Base-by-base conservation (phyloP, 2,113 vertebrate genomes). In the Platysteira castanea region DNA sequence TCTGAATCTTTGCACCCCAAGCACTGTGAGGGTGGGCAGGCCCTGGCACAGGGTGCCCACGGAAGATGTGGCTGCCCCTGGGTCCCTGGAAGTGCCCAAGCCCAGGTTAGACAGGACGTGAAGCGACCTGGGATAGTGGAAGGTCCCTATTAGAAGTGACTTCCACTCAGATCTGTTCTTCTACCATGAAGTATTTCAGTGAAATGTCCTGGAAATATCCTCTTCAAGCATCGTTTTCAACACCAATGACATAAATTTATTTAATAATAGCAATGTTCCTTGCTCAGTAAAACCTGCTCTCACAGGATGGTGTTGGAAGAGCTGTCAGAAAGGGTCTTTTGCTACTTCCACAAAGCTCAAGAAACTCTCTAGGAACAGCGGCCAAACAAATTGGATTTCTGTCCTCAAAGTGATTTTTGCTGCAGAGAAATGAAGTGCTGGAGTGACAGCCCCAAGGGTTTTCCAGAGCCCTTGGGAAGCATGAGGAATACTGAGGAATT, bases 71-170 rank as follows among this genome's bases (percentile, higher is more conserved):
- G 41, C 18, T 76, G n/a, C 35, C 2, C 54, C 21, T 41, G 28
- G 15, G 41, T 22, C 30, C 24, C 30, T 54, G 70, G 41, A 13
- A 69, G 11, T 31, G 24, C 3, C 61, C 21, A 15, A 83, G 47
- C 20, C 28, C 53, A 41, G 47, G n/a, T 0, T 49, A 54, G 53
- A 60, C 0, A 0, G 14, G 15, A 18, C 11, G 68, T 61, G 61
- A 39, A 76, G 17, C n/a, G 19, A 0, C 10, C 41, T 33, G 30
- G 9, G 7, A 0, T 20, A 37, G 10, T 1, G 6, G 26, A 42
- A 61, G 15, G 18, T 24, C 13, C 7, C 5, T 24, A 0, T n/a
- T 24, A n/a, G 41, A 61, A 69, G 23, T 12, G 20, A n/a, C 2
- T 76, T 28, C 20, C 33, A 53, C 33, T 69, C 23, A 46, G 7